phyloP scores from a whole-genome alignment of 2,888 invertebrate genomes.

The Ichneumon xanthorius region DNA sequence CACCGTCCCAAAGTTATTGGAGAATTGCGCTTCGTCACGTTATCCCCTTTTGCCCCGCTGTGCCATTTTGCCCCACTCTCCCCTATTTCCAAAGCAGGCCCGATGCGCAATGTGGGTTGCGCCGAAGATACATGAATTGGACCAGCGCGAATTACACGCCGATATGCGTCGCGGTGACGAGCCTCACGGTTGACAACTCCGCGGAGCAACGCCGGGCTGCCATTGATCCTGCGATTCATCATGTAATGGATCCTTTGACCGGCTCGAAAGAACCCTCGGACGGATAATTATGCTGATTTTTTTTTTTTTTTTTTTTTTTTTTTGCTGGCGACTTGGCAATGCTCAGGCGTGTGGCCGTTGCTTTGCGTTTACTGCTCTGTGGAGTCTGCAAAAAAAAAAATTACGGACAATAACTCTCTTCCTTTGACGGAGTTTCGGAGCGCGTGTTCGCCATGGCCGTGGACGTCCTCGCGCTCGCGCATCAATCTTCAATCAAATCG shows the following conservation, averaged over 20 bases:
- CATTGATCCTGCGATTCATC: conserved; percentile 44
- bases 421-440: background rate
- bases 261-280: background rate
- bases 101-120: too few relatives aligned
- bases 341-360: background rate
- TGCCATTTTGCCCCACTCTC: too few relatives aligned
- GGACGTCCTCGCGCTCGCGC: background rate
- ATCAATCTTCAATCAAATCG: conserved; percentile 20
- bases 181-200: conserved; percentile 34
- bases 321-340: background rate
- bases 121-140: background rate
- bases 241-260: conserved; percentile 62
- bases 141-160: background rate
- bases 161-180: background rate
- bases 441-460: background rate
- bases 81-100: too few relatives aligned
- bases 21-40: background rate
- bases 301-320: conserved; percentile 34
- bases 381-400: background rate
- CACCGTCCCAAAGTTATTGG: too few relatives aligned
- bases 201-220: background rate
- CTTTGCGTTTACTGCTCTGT: background rate
- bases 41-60: too few relatives aligned
- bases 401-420: conserved; percentile 2
- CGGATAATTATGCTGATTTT: conserved; percentile 31